Evolutionary conservation across 2,888 invertebrate species (phyloP).

Genomic region (Trichopria drosophilae): DNA sequence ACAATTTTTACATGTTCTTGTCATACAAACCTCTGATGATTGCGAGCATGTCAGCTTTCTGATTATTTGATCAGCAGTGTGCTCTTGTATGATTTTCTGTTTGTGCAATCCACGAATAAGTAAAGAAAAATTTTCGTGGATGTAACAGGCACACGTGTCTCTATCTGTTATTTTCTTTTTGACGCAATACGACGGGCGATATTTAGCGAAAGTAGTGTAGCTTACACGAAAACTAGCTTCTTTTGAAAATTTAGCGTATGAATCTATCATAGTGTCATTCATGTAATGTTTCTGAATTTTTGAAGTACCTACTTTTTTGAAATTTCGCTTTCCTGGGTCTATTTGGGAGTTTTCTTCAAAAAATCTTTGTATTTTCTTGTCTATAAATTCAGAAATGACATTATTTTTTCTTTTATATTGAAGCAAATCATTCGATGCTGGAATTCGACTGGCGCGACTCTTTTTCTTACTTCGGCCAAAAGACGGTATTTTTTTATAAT

Average conservation of each 20-base stretch:
- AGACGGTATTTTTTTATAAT: too few relatives aligned
- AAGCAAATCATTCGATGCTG: constrained; percentile 3
- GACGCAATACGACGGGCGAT: constrained; percentile 19
- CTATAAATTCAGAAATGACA: constrained; percentile 7
- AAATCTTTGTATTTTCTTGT: constrained; percentile 15
- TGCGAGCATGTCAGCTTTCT: not conserved
- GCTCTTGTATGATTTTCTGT: not conserved
- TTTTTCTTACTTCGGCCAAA: too few relatives aligned
- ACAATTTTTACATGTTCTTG: not conserved
- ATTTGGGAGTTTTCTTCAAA: constrained; percentile 20
- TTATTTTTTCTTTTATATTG: constrained; percentile 12
- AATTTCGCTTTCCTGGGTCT: constrained; percentile 24
- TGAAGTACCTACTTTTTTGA: constrained; percentile 19
- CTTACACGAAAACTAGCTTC: constrained; percentile 14
- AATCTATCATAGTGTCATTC: constrained; percentile 22
- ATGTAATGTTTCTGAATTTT: constrained; percentile 18
- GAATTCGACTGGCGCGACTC: constrained; percentile 13
- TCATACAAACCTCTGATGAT: not conserved
- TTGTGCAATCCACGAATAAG: too few relatives aligned
- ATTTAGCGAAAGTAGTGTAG: constrained; percentile 19
- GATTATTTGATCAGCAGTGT: not conserved
- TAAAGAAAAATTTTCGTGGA: constrained; percentile 25
- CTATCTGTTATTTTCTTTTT: constrained; percentile 22
- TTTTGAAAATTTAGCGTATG: constrained; percentile 16
- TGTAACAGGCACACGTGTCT: constrained; percentile 26